Evolutionary conservation across 1,140 invertebrate genomes (phyloP).

Genomic region (Nilaparvata lugens): DNA sequence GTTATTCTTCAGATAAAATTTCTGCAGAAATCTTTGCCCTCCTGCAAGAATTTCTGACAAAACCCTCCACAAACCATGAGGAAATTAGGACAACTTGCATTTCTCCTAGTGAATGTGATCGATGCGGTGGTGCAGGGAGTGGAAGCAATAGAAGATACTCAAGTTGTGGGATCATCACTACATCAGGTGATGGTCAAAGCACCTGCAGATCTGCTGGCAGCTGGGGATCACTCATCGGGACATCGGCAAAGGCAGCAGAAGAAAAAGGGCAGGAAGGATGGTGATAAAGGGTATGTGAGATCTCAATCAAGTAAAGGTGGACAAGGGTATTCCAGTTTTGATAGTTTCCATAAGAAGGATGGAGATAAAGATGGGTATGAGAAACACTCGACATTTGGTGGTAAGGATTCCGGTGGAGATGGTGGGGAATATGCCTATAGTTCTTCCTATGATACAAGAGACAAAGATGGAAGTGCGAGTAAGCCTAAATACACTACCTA

Average conservation of each 20-base stretch:
- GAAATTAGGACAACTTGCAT: background rate
- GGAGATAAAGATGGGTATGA: no score
- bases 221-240: background rate
- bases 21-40: no score
- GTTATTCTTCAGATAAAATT: no score
- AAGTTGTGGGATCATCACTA: slow-evolving; percentile 14
- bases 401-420: slow-evolving; percentile 32
- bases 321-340: slow-evolving; percentile 45
- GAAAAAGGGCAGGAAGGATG: slow-evolving; percentile 33
- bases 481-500: slow-evolving; percentile 11
- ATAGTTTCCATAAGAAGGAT: slow-evolving; percentile 48
- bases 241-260: slow-evolving; percentile 24
- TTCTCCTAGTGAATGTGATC: no score
- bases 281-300: slow-evolving; percentile 52
- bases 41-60: no score
- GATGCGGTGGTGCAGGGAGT: background rate
- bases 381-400: slow-evolving; percentile 42
- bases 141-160: background rate
- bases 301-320: slow-evolving; percentile 51
- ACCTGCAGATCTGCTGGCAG: background rate
- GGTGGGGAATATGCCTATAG: slow-evolving; percentile 24
- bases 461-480: background rate
- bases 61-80: no score
- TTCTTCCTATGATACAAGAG: slow-evolving; percentile 14
- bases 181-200: background rate